Evolutionary conservation across 2,113 vertebrate species (phyloP).

Genomic region (Noctilio leporinus): DNA sequence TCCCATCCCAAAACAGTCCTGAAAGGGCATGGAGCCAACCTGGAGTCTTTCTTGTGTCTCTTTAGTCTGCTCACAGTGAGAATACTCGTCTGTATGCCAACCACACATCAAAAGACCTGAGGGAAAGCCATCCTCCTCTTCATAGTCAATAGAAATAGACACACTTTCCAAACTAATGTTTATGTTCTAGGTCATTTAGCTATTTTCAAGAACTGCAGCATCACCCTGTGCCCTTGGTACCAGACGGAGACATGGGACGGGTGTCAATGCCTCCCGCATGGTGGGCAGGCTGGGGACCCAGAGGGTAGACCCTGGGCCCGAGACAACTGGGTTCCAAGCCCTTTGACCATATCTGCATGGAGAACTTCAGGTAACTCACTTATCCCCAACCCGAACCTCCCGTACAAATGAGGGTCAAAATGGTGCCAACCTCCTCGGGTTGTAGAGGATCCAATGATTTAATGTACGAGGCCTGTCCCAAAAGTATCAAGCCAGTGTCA

Average conservation of each 20-base stretch:
- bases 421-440: not conserved
- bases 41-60: not conserved
- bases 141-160: not conserved
- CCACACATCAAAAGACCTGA: not conserved
- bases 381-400: not conserved
- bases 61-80: not conserved
- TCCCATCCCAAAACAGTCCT: accelerated
- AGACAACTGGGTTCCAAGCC: not conserved
- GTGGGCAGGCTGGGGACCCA: accelerated
- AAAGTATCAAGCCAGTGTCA: too few relatives aligned
- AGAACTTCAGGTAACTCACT: not conserved
- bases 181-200: not conserved
- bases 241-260: not conserved
- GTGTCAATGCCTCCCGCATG: too few relatives aligned
- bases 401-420: not conserved
- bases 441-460: not conserved
- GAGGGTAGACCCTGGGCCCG: not conserved
- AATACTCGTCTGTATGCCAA: not conserved
- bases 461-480: too few relatives aligned
- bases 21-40: not conserved
- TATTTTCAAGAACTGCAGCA: not conserved
- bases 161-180: not conserved
- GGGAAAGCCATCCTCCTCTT: not conserved
- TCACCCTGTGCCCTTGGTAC: not conserved
- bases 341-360: not conserved